A percentile compares a stretch with the other conserved stretches of the same genome.
phyloP scores from a whole-genome alignment of 2,113 vertebrate species.

The Pelvicachromis taeniatus region DNA sequence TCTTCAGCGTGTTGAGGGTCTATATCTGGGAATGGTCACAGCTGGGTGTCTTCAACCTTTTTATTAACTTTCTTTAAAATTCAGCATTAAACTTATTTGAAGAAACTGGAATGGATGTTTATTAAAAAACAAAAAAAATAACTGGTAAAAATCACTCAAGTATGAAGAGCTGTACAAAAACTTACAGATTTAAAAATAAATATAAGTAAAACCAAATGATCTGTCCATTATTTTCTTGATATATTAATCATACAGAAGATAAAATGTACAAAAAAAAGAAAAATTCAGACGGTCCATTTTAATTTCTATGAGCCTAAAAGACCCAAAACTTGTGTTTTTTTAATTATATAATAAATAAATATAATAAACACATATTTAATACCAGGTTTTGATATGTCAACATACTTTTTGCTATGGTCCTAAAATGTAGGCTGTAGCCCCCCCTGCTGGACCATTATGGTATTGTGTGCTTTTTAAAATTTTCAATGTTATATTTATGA shows the following conservation, averaged over 20 bases:
- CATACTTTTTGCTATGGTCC: background rate
- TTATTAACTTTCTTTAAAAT: background rate
- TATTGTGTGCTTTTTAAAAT: background rate
- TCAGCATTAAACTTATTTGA: background rate
- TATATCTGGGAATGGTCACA: background rate
- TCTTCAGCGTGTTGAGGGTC: too few species aligned
- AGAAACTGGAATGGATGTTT: rapidly evolving
- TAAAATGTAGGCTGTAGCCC: background rate
- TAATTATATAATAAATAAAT: background rate
- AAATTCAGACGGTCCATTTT: too few species aligned
- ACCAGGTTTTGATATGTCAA: background rate
- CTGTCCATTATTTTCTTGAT: too few species aligned
- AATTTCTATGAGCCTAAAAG: too few species aligned
- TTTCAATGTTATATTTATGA: rapidly evolving
- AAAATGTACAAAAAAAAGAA: too few species aligned
- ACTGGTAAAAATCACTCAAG: too few species aligned
- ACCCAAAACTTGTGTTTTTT: too few species aligned
- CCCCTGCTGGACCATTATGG: background rate
- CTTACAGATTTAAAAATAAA: too few species aligned
- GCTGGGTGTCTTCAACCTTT: background rate
- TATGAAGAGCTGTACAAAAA: too few species aligned
- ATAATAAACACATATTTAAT: rapidly evolving
- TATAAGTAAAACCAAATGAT: too few species aligned
- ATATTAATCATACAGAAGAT: too few species aligned
- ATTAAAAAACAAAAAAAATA: too few species aligned